Evolutionary conservation across 1,140 invertebrate species (phyloP).

Genomic region (Dysdera silvatica): DNA sequence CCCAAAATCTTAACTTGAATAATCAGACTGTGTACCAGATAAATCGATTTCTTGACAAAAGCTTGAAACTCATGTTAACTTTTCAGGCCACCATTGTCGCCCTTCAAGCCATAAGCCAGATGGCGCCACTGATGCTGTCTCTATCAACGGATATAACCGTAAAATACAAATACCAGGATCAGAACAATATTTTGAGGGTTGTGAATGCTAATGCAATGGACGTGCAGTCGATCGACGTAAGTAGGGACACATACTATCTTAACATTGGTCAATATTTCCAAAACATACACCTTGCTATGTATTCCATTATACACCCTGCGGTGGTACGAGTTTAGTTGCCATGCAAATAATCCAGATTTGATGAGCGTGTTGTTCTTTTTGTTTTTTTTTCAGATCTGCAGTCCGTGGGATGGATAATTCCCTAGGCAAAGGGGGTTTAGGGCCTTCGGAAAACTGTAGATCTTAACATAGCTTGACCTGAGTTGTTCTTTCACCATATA

Average conservation of each 20-base stretch:
- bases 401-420: no score
- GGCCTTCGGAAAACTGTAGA: no score
- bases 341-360: no score
- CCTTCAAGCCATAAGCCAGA: constrained; percentile 59
- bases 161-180: constrained; percentile 44
- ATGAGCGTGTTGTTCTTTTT: no score
- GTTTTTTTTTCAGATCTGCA: no score
- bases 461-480: no score
- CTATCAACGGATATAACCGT: constrained; percentile 49
- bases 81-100: constrained; percentile 60
- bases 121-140: constrained; percentile 54
- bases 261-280: no score
- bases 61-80: neutral
- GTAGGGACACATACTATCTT: neutral
- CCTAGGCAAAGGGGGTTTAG: no score
- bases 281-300: no score
- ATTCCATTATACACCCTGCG: no score
- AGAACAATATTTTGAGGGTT: constrained; percentile 11
- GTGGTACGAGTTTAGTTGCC: no score
- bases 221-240: constrained; percentile 20
- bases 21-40: neutral
- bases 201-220: neutral
- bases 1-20: neutral
- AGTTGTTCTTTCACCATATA: no score
- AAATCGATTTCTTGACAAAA: neutral